A percentile compares a stretch with the other conserved stretches of the same genome.
These are phyloP conservation scores for Ptilorrhoa leucosticta DNA, from an alignment of 2,113 vertebrate species.

Conservation along the genomic window DNA sequence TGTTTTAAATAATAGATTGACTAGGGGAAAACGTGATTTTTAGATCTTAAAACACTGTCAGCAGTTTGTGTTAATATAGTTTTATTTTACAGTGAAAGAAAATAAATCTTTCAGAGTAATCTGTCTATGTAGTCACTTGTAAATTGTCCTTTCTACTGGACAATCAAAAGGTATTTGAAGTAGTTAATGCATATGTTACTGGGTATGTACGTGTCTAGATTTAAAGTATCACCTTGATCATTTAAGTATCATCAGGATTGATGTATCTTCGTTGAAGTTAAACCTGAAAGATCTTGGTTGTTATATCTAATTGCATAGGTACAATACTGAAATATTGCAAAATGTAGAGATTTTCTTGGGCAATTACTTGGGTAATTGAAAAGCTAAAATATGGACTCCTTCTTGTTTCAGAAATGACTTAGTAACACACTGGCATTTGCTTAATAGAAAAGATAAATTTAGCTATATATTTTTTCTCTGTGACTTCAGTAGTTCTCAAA, in stretches of 20 bases:
- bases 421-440: neutral
- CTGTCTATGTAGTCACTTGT: neutral
- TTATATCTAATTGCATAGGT: neutral
- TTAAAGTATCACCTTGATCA: neutral
- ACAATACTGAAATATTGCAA: neutral
- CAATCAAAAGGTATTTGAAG: neutral
- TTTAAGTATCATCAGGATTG: neutral
- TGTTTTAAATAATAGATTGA: slow-evolving; percentile 73
- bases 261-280: neutral
- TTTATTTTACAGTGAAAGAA: slow-evolving; percentile 45
- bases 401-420: neutral
- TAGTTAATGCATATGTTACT: neutral
- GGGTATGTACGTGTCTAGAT: neutral
- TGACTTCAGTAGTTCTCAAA: neutral
- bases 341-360: neutral
- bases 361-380: neutral
- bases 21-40: slow-evolving; percentile 61
- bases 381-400: neutral
- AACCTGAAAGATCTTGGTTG: neutral
- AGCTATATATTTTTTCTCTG: neutral
- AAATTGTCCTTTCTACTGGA: neutral
- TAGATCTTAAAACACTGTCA: slow-evolving; percentile 2
- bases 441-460: neutral
- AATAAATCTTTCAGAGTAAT: neutral
- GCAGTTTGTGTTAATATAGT: neutral